phyloP scores from a whole-genome alignment of 2,113 vertebrate species.

The Cololabis saira region DNA sequence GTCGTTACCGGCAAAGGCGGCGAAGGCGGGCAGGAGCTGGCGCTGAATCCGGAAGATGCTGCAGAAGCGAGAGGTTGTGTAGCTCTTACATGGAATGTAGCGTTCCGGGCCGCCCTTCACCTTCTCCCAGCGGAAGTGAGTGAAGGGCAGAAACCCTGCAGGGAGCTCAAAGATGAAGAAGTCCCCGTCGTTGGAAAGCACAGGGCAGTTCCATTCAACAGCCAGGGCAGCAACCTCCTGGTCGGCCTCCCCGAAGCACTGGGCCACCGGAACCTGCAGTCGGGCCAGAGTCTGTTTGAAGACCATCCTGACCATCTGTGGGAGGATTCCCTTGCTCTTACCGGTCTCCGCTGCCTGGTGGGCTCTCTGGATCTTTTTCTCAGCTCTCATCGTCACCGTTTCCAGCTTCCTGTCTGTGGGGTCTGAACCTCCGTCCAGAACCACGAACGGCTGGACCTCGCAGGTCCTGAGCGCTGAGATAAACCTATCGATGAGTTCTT shows the following conservation, averaged over 20 bases:
- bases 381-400: slow-evolving; percentile 66
- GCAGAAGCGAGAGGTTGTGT: slow-evolving; percentile 78
- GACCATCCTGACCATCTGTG: slow-evolving; percentile 76
- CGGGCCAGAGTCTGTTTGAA: slow-evolving; percentile 84
- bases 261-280: slow-evolving; percentile 81
- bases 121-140: slow-evolving; percentile 82
- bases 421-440: slow-evolving; percentile 87
- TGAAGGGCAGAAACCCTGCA: slow-evolving; percentile 82
- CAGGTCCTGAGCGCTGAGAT: slow-evolving; percentile 81
- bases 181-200: slow-evolving; percentile 88
- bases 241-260: slow-evolving; percentile 88
- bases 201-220: slow-evolving; percentile 86
- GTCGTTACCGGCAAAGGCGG: slow-evolving; percentile 86
- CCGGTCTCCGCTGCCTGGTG: slow-evolving; percentile 63
- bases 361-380: slow-evolving; percentile 72
- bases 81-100: slow-evolving; percentile 81
- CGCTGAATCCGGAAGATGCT: slow-evolving; percentile 66
- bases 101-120: slow-evolving; percentile 15
- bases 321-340: slow-evolving; percentile 55
- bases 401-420: slow-evolving; percentile 80
- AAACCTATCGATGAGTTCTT: slow-evolving; percentile 72
- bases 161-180: slow-evolving; percentile 88
- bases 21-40: slow-evolving; percentile 85
- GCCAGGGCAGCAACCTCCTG: slow-evolving; percentile 86
- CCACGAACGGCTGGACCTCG: slow-evolving; percentile 82